A percentile compares a stretch with the other conserved stretches of the same genome.
phyloP scores from a whole-genome alignment of 2,113 vertebrate genomes.

The Coptodon bakossiorum region DNA sequence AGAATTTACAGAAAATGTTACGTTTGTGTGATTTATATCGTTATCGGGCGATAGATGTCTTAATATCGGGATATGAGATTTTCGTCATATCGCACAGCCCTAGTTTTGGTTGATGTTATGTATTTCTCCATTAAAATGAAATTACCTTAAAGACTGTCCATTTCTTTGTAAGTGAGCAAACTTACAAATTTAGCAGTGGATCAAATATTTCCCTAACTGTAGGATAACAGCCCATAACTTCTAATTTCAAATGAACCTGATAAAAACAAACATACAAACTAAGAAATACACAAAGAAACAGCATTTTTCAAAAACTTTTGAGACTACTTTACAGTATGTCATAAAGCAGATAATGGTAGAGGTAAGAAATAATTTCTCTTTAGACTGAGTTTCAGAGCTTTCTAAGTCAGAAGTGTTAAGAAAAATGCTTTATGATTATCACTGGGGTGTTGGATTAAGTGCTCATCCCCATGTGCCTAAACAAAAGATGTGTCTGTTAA shows the following conservation, averaged over 20 bases:
- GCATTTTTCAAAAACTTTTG: neutral
- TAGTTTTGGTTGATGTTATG: neutral
- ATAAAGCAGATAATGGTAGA: neutral
- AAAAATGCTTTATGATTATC: neutral
- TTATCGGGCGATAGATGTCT: too few relatives aligned
- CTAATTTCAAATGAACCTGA: neutral
- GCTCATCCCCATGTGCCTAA: neutral
- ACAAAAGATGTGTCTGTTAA: neutral
- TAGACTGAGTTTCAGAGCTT: neutral
- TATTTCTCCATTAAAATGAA: neutral
- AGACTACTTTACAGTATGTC: neutral
- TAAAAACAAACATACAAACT: neutral
- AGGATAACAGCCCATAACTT: neutral
- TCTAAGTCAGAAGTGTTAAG: neutral
- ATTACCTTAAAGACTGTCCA: neutral
- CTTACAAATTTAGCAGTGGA: neutral
- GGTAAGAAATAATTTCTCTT: neutral
- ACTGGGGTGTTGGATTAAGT: neutral
- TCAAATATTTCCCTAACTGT: neutral
- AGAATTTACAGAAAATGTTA: too few relatives aligned
- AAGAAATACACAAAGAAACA: neutral
- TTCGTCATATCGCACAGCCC: too few relatives aligned
- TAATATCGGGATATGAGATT: too few relatives aligned
- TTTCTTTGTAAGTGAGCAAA: neutral
- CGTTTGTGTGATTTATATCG: too few relatives aligned